Evolutionary conservation across 2,888 invertebrate species (phyloP).

Genomic region (Cataglyphis cursor): DNA sequence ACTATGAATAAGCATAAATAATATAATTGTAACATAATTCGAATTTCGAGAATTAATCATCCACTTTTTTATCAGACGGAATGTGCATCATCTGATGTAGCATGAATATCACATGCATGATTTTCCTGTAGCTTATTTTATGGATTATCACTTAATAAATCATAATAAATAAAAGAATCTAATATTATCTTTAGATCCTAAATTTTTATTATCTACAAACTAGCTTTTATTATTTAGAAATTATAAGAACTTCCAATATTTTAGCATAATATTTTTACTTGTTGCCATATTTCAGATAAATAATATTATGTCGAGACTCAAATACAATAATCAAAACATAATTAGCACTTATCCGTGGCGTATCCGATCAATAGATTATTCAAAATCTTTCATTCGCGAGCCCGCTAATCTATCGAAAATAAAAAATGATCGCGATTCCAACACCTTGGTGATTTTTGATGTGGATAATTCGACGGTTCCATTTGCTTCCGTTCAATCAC

Average conservation of each 20-base stretch:
- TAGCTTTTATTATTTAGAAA: not conserved
- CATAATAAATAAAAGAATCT: not conserved
- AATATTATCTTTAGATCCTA: not conserved
- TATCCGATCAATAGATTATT: not conserved
- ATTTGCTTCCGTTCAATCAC: not conserved
- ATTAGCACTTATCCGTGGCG: not conserved
- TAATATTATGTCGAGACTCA: not conserved
- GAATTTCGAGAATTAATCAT: slow-evolving; percentile 36
- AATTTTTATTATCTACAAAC: not conserved
- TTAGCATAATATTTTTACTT: not conserved
- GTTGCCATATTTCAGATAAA: not conserved
- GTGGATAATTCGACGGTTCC: not conserved
- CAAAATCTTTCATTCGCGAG: not conserved
- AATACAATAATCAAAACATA: not conserved
- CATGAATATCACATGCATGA: slow-evolving; percentile 7
- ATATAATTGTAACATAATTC: not conserved
- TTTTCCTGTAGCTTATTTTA: not conserved
- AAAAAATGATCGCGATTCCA: not conserved
- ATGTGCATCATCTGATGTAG: not conserved
- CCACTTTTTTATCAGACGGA: slow-evolving; percentile 14
- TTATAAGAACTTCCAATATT: not conserved
- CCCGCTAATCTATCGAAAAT: not conserved
- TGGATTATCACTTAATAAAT: slow-evolving; percentile 3
- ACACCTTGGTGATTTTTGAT: not conserved
- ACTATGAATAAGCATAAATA: slow-evolving; percentile 16